phyloP scores from a whole-genome alignment of 2,797 vertebrate genomes.

The Potorous gilbertii region DNA sequence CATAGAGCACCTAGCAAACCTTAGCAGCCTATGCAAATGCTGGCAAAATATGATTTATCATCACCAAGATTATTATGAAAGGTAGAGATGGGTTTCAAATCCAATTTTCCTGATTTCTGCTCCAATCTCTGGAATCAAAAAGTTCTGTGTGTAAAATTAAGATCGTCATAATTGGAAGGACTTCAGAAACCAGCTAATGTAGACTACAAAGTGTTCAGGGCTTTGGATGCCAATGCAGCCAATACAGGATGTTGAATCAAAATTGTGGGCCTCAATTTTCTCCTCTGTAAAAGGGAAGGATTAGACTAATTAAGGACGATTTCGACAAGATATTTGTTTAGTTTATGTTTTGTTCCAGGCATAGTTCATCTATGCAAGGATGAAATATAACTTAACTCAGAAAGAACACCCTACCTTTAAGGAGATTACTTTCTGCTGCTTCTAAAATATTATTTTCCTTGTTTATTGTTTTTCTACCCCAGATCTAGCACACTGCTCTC shows the following conservation, averaged over 20 bases:
- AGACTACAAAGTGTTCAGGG: neutral
- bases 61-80: neutral
- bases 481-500: neutral
- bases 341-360: too few relatives aligned
- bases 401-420: neutral
- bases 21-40: neutral
- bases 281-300: constrained; percentile 23
- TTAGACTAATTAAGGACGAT: constrained; percentile 7
- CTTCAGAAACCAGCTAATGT: neutral
- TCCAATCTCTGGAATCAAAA: neutral
- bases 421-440: neutral
- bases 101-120: neutral
- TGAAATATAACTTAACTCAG: neutral
- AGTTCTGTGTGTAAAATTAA: neutral
- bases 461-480: neutral
- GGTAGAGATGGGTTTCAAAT: neutral
- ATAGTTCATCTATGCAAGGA: neutral
- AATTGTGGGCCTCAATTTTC: constrained; percentile 36
- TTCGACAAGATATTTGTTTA: neutral
- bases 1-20: neutral
- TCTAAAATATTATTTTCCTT: neutral
- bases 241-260: neutral
- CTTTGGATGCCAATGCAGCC: neutral
- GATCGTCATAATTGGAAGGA: neutral
- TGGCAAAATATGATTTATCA: neutral